Evolutionary conservation across 2,888 invertebrate genomes (phyloP).

Genomic region (Yponomeuta sedellus): DNA sequence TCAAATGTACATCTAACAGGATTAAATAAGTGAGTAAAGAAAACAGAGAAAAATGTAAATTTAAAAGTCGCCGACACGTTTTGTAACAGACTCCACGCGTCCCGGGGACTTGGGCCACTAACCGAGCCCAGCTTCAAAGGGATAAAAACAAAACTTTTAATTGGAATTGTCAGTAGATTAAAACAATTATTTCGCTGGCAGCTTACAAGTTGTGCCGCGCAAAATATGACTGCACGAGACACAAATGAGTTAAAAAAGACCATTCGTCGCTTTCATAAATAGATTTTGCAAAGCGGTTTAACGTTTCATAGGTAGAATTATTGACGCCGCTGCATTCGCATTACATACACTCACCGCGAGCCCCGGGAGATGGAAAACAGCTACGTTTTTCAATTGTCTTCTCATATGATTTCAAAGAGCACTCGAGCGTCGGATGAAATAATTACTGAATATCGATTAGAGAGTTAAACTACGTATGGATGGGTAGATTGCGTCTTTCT

Average conservation of each 20-base stretch:
- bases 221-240: conserved; percentile 25
- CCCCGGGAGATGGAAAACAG: neutral
- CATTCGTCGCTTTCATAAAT: neutral
- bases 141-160: conserved; percentile 60
- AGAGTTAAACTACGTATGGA: conserved; percentile 35
- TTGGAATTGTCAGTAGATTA: conserved; percentile 63
- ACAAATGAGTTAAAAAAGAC: conserved; percentile 3
- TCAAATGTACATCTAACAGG: neutral
- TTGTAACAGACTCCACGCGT: neutral
- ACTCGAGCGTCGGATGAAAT: conserved; percentile 33
- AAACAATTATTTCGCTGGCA: conserved; percentile 54
- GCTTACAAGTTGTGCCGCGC: conserved; percentile 41
- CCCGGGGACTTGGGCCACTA: conserved; percentile 37
- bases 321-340: neutral
- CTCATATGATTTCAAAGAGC: conserved; percentile 17
- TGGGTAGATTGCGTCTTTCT: conserved; percentile 35
- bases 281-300: neutral
- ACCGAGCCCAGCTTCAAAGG: conserved; percentile 40
- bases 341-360: neutral
- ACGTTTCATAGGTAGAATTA: neutral
- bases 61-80: conserved; percentile 13
- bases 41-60: too few species aligned
- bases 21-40: neutral
- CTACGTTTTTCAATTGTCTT: conserved; percentile 19
- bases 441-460: conserved; percentile 39